A percentile compares a stretch with the other conserved stretches of the same genome.
Evolutionary conservation across 2,113 vertebrate species (phyloP).

Genomic region (Vicugna pacos): DNA sequence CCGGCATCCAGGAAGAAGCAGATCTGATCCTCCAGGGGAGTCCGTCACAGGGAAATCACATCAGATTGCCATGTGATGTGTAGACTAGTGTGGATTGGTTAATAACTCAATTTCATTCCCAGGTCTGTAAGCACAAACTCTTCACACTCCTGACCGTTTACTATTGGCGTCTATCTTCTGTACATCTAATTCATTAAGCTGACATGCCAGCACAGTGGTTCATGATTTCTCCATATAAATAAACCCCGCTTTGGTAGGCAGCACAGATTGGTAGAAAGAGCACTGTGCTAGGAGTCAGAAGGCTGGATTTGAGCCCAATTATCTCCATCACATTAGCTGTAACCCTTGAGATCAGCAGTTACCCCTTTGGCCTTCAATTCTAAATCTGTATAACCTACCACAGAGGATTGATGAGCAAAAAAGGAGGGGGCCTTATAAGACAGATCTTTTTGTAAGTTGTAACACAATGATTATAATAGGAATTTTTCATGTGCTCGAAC

Average conservation of each 20-base stretch:
- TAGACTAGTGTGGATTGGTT: neutral
- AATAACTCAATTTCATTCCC: conserved; percentile 49
- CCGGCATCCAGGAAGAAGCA: neutral
- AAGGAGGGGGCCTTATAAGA: neutral
- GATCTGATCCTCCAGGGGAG: neutral
- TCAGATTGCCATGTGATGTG: neutral
- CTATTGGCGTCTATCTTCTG: conserved; percentile 9
- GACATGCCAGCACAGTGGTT: neutral
- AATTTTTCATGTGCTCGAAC: neutral
- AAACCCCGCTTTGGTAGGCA: neutral
- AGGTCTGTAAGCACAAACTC: neutral
- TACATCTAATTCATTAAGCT: conserved; percentile 37
- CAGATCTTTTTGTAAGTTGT: conserved; percentile 9
- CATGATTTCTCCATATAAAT: conserved; percentile 36
- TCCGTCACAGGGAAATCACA: neutral
- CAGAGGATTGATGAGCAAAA: neutral
- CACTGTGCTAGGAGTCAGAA: neutral
- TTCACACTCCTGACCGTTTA: conserved; percentile 56
- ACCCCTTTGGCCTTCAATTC: neutral
- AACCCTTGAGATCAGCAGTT: neutral
- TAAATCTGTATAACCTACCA: neutral
- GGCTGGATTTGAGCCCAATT: neutral
- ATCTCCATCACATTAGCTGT: neutral
- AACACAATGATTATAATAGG: neutral
- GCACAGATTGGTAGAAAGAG: neutral